phyloP scores from a whole-genome alignment of 2,113 vertebrate genomes.

The Eulacestoma nigropectus region DNA sequence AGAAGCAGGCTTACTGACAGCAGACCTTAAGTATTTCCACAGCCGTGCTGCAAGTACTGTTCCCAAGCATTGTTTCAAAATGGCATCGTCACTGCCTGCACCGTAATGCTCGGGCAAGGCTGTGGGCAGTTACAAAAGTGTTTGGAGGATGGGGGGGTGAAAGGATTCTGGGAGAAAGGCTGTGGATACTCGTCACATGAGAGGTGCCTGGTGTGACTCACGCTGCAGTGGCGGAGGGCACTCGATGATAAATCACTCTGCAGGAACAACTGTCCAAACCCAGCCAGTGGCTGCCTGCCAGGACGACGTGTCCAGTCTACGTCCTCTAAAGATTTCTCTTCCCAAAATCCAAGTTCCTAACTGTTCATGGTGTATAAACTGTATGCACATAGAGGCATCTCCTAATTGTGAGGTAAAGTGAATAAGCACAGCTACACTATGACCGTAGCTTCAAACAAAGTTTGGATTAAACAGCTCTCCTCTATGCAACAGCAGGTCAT shows the following conservation, averaged over 20 bases:
- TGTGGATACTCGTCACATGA: neutral
- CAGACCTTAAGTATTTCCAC: neutral
- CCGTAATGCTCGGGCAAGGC: accelerated
- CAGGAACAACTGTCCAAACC: neutral
- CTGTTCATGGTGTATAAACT: accelerated
- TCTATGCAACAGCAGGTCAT: neutral
- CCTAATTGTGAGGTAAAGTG: neutral
- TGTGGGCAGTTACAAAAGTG: accelerated
- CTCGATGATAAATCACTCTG: neutral
- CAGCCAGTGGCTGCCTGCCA: neutral
- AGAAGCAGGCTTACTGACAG: neutral
- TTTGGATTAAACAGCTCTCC: neutral
- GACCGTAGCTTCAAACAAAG: neutral
- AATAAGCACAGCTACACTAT: neutral
- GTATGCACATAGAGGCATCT: neutral
- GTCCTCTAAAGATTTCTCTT: neutral
- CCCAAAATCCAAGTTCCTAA: neutral
- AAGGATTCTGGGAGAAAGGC: neutral
- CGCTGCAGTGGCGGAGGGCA: neutral
- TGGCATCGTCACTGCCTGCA: accelerated
- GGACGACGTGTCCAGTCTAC: neutral
- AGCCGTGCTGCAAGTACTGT: accelerated
- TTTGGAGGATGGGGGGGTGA: neutral
- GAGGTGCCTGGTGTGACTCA: slow-evolving; percentile 27
- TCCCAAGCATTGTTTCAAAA: neutral